Evolutionary conservation across 2,797 vertebrate species (phyloP), one percentile per base, ranked within the genome.

Genomic region (Gymnoscopelus braueri): DNA sequence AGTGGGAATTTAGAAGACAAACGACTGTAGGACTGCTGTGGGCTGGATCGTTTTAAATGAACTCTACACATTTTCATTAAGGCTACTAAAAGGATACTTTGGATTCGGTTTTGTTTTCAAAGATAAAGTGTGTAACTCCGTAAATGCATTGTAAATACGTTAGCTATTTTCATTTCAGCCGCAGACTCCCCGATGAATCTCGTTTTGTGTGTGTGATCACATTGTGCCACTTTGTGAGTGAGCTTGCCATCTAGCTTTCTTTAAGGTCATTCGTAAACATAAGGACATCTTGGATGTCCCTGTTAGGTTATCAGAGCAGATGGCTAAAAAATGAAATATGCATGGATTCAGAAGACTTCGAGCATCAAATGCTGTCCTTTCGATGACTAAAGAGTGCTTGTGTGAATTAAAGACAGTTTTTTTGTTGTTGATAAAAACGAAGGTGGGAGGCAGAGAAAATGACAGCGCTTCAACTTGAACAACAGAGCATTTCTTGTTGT

Each of bases 281-380:
- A 77, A 67, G 68, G 77, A 54, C 75, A 69, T 59, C 61, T 65
- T 65, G 48, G 67, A 65, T 71, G 66, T 57, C 35, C 73, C 77
- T 84, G 71, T 70, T 71, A 51, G 74, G 66, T 71, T 75, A 71
- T 76, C 65, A 69, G 67, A 56, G 65, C 75, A 86, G 75, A 74
- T 79, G 81, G 82, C 61, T 75, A 71, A 76, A 76, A 72, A 64
- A 84, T 69, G 8, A 57, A 78, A 81, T 75, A 71, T 85, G 56
- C 65, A 79, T 68, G 15, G 56, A 83, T 84, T 81, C 70, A 62
- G 65, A 83, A 52, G 64, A 69, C 67, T 67, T 67, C 12, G 29
- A n/a, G 29, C 62, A 24, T 60, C 32, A 29, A 73, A 59, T 69
- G 6, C 68, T 63, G 67, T 53, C 44, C 57, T 80, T 78, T 60